Percentiles rank a stretch among this genome's conserved stretches.
These are phyloP conservation scores for Bombus impatiens DNA, from an alignment of 1,140 invertebrate species.

Conservation along the genomic window DNA sequence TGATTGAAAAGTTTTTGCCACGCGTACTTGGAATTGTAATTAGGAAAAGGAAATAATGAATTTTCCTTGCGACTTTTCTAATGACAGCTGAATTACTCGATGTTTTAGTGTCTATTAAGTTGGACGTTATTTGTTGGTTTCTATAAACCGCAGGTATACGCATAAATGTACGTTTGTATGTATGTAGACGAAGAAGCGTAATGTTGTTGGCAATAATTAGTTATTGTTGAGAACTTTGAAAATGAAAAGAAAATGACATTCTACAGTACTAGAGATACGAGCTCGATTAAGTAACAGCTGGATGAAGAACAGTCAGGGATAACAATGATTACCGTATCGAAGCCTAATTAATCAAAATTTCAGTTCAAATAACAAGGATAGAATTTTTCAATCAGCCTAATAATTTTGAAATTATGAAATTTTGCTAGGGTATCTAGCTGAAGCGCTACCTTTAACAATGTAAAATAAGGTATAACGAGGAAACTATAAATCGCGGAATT, in stretches of 20 bases:
- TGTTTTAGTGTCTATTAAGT: no score
- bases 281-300: no score
- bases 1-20: not conserved
- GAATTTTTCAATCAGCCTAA: not conserved
- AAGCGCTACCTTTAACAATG: not conserved
- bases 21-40: not conserved
- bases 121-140: no score
- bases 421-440: not conserved
- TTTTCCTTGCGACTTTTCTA: no score
- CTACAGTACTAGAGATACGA: no score
- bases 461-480: not conserved
- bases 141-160: no score
- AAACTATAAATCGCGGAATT: not conserved
- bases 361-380: not conserved
- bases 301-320: not conserved
- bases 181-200: not conserved
- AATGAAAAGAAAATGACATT: not conserved
- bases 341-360: not conserved
- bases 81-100: no score
- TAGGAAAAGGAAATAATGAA: not conserved
- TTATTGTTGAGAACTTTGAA: not conserved
- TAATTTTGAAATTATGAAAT: not conserved
- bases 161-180: not conserved
- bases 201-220: not conserved
- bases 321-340: not conserved